phyloP scores from a whole-genome alignment of 2,797 vertebrate species.

The Fistularia tabacaria region DNA sequence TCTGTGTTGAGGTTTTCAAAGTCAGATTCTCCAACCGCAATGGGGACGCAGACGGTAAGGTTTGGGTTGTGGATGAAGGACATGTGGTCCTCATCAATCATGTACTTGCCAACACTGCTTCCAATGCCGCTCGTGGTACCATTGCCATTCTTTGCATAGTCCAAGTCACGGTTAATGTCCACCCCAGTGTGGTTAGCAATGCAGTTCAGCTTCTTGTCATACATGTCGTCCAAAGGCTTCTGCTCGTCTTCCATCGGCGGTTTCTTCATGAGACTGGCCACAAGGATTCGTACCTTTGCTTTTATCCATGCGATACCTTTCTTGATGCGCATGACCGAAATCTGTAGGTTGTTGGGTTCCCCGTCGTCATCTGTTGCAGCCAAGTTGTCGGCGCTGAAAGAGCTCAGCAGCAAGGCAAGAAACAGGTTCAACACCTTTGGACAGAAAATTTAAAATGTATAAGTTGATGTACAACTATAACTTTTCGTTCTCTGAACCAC shows the following conservation, averaged over 20 bases:
- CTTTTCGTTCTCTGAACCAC: too few species aligned
- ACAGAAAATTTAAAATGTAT: conserved; percentile 11
- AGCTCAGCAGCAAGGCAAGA: conserved; percentile 96
- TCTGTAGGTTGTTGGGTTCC: conserved; percentile 98
- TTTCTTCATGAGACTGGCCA: conserved; percentile 83
- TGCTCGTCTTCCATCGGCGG: conserved; percentile 86
- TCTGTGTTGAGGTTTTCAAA: conserved; percentile 98
- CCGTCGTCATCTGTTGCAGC: conserved; percentile 94
- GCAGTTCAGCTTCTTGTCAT: conserved; percentile 93
- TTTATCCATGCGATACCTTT: conserved; percentile 91
- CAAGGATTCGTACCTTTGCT: conserved; percentile 75
- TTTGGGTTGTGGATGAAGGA: conserved; percentile 99
- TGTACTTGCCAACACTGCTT: conserved; percentile 96
- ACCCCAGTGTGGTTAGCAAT: conserved; percentile 92
- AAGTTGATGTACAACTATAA: not conserved
- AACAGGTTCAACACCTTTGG: conserved; percentile 94
- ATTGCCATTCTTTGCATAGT: conserved; percentile 93
- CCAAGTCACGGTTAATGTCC: conserved; percentile 91
- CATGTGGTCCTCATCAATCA: conserved; percentile 97
- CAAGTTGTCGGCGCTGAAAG: conserved; percentile 97
- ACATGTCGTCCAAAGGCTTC: conserved; percentile 91
- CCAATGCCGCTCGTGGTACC: conserved; percentile 96
- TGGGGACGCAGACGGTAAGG: conserved; percentile 93
- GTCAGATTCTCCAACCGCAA: conserved; percentile 95
- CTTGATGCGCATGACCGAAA: conserved; percentile 93